These are phyloP conservation scores for Canis aureus DNA, from an alignment of 2,113 vertebrate genomes.

Conservation along the genomic window DNA sequence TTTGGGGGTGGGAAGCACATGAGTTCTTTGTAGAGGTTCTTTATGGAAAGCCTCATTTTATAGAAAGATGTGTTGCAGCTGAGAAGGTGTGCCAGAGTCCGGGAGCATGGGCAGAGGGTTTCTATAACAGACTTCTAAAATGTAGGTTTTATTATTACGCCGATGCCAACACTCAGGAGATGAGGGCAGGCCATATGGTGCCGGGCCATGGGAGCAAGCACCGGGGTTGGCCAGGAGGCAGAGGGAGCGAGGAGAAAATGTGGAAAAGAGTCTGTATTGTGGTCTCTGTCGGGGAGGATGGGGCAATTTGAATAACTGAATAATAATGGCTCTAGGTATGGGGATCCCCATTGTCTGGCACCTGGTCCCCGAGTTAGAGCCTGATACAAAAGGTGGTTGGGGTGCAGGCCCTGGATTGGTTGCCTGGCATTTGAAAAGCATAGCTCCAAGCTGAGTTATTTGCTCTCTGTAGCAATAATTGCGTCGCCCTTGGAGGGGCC, in stretches of 20 bases:
- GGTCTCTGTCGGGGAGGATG: background rate
- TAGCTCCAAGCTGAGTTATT: accelerated
- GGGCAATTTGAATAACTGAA: too few species aligned
- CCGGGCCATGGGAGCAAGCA: background rate
- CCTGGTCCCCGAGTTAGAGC: background rate
- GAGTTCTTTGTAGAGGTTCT: background rate
- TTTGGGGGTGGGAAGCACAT: background rate
- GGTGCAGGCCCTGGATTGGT: too few species aligned
- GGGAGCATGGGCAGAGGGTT: background rate
- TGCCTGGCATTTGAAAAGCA: background rate
- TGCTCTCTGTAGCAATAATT: background rate
- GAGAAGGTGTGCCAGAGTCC: accelerated
- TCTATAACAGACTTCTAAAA: background rate
- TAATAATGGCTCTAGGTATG: background rate
- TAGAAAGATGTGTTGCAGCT: background rate
- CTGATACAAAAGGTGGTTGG: background rate
- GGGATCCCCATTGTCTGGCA: background rate
- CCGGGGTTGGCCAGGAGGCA: background rate
- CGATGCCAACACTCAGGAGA: background rate
- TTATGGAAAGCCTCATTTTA: background rate
- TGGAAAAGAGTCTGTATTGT: background rate
- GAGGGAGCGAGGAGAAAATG: accelerated
- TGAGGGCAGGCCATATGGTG: accelerated
- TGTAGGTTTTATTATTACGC: background rate
- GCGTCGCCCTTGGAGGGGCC: background rate